Conservation (phyloP, 2,797 vertebrate species). For the Miopithecus talapoin region DNA sequence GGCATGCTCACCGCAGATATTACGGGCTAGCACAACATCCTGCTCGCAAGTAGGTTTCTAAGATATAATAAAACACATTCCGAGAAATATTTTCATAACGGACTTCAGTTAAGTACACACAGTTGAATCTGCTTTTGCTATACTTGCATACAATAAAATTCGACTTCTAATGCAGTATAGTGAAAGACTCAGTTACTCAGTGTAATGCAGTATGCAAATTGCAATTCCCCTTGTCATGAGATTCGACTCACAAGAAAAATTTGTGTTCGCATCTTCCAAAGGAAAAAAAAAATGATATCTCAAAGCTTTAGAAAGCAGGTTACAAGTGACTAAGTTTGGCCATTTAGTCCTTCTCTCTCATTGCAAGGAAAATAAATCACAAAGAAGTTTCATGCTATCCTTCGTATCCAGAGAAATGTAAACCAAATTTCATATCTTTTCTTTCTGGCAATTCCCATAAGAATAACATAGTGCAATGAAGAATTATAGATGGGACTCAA, state of each 20-base stretch:
- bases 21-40: not conserved
- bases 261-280: not conserved
- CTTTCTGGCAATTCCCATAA: not conserved
- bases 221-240: not conserved
- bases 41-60: not conserved
- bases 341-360: not conserved
- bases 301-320: conserved; percentile 13
- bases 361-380: not conserved
- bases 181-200: conserved; percentile 46
- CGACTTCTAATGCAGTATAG: not conserved
- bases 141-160: conserved; percentile 40
- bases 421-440: not conserved
- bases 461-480: not conserved
- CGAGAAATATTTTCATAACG: conserved; percentile 43
- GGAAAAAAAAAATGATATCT: not conserved
- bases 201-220: conserved; percentile 18
- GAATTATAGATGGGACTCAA: not conserved
- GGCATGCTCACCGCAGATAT: not conserved
- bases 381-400: not conserved
- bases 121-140: conserved; percentile 38
- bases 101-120: conserved; percentile 37
- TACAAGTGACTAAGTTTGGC: not conserved
- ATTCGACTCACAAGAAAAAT: conserved; percentile 9
- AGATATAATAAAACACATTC: not conserved
- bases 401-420: not conserved